These are phyloP conservation scores for Craterocephalus amniculus DNA, from an alignment of 2,797 vertebrate genomes.

Conservation along the genomic window DNA sequence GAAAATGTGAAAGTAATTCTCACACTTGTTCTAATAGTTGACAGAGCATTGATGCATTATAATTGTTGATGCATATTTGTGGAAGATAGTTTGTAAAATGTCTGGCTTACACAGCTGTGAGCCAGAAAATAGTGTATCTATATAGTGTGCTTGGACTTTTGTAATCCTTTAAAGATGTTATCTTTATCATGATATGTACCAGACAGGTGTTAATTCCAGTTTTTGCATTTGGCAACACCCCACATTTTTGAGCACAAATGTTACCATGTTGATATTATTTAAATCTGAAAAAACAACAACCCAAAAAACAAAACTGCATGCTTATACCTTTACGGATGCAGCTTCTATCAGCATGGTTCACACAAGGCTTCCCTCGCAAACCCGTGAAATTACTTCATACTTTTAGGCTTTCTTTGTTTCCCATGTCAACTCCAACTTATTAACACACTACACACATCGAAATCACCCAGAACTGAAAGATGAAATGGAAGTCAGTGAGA, in stretches of 20 bases:
- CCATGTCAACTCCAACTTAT: not conserved
- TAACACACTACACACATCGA: not conserved
- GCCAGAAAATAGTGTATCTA: not conserved
- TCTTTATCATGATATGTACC: not conserved
- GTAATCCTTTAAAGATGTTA: not conserved
- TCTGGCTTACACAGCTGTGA: not conserved
- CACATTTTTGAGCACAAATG: not conserved
- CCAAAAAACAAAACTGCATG: conserved; percentile 10
- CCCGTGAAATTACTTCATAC: conserved; percentile 27
- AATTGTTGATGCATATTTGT: too few species aligned
- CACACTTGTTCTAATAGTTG: too few species aligned
- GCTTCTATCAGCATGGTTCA: conserved; percentile 43
- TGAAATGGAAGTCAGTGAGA: not conserved
- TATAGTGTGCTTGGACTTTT: not conserved
- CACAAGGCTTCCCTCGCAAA: conserved; percentile 22
- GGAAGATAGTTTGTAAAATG: too few species aligned
- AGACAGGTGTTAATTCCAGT: not conserved
- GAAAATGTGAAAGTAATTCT: not conserved
- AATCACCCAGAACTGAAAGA: conserved; percentile 8
- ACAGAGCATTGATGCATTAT: too few species aligned
- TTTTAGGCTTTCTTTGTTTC: conserved; percentile 32
- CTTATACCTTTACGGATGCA: conserved; percentile 33
- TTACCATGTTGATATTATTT: conserved; percentile 4
- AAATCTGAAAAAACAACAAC: not conserved
- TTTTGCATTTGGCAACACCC: not conserved